Evolutionary conservation across 2,113 vertebrate species (phyloP), one percentile per base, ranked within the genome.

Genomic region (Pangasianodon hypophthalmus): DNA sequence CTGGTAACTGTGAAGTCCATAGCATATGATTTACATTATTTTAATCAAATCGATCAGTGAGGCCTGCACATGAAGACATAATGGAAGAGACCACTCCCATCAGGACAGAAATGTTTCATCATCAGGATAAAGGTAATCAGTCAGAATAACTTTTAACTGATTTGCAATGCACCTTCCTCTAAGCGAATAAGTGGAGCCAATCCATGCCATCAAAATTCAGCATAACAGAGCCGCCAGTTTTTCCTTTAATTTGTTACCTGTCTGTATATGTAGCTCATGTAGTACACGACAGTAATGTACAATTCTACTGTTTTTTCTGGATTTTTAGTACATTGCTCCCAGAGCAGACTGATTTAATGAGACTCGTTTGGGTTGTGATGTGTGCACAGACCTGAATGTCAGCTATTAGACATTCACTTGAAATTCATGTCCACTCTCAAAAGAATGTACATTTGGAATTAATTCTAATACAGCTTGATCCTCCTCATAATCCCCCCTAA

Each of bases 331-430:
- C 21, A n/a, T 29, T 26, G 29, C 6, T 67, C 62, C n/a, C 67
- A 71, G 67, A 67, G 62, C 62, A 67, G 62, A 67, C 62, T n/a
- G 62, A 64, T n/a, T 67, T n/a, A 67, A n/a, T 67, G 62, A 67
- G 62, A 67, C 29, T n/a, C 29, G 24, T 62, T 62, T 21, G 6
- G 21, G 7, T 24, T 19, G 18, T 19, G 56, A 58, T 62, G 60
- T 62, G 60, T 29, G 24, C 60, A 62, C 24, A 62, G 60, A 62
- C 24, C 2, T 62, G 60, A 62, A 62, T 29, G 7, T 26, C 60
- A 62, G 9, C 24, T 62, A 26, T 62, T 62, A 19, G 2, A 56
- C 21, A 26, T 6, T 60, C 58, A 60, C 19, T 24, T 62, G 24
- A 62, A 62, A 62, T 62, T 26, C 24, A 26, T 62, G 60, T 62